Evolutionary conservation across 2,888 invertebrate genomes (phyloP).

Genomic region (Bibio marci): DNA sequence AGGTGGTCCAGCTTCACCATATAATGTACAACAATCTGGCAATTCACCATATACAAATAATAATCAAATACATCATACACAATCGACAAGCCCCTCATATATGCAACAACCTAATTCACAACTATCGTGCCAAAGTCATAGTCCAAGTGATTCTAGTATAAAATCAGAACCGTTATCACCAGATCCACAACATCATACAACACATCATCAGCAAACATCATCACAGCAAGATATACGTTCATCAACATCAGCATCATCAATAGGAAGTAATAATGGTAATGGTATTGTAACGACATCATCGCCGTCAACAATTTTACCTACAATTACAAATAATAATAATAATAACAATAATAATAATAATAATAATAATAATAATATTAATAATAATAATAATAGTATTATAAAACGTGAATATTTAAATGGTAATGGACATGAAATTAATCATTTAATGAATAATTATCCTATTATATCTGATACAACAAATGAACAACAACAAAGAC

Average conservation of each 20-base stretch:
- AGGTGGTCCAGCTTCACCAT: conserved; percentile 57
- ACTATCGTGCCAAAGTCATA: conserved; percentile 53
- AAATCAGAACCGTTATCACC: conserved; percentile 81
- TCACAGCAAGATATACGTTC: conserved; percentile 25
- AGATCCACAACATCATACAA: conserved; percentile 34
- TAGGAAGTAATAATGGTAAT: too few species aligned
- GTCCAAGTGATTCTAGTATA: conserved; percentile 74
- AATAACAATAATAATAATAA: conserved; percentile 14
- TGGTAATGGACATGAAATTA: conserved; percentile 36
- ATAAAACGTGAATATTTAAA: conserved; percentile 55
- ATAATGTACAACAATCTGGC: conserved; percentile 48
- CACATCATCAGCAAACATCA: conserved; percentile 34
- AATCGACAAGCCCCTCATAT: conserved; percentile 41
- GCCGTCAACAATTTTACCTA: conserved; percentile 31
- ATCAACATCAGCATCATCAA: conserved; percentile 12
- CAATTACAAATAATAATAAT: conserved; percentile 9
- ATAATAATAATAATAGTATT: conserved; percentile 34
- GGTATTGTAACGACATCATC: conserved; percentile 12
- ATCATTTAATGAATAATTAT: conserved; percentile 50
- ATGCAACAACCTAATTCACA: conserved; percentile 46
- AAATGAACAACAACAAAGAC: conserved; percentile 25
- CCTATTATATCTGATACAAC: conserved; percentile 42
- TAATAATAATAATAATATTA: conserved; percentile 12
- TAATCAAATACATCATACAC: conserved; percentile 14
- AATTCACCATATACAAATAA: conserved; percentile 43